These are phyloP conservation scores for Onchidella celtica DNA, from an alignment of 2,888 invertebrate species.

Conservation along the genomic window DNA sequence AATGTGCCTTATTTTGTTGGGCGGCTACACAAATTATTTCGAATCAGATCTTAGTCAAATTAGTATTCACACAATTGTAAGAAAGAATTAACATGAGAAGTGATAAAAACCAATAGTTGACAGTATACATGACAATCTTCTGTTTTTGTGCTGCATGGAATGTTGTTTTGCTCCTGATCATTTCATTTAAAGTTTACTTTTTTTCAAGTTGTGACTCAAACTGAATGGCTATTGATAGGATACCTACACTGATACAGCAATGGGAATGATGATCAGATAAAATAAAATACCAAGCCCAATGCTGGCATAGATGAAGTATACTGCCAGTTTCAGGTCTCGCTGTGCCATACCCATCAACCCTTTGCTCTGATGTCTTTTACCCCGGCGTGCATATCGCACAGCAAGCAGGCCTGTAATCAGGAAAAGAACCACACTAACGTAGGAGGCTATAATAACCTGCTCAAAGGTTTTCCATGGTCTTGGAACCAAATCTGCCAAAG, in stretches of 20 bases:
- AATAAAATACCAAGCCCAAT: slow-evolving; percentile 61
- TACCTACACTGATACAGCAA: slow-evolving; percentile 47
- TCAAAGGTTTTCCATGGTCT: slow-evolving; percentile 70
- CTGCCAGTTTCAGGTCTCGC: slow-evolving; percentile 67
- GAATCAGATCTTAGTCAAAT: no score
- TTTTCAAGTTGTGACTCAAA: no score
- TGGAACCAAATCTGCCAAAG: slow-evolving; percentile 71
- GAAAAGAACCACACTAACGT: slow-evolving; percentile 67
- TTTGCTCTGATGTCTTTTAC: slow-evolving; percentile 70
- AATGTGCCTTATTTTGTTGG: no score
- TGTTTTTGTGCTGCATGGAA: no score
- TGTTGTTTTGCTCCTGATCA: no score
- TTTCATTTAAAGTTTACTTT: no score
- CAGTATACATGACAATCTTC: no score
- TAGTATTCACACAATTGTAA: no score
- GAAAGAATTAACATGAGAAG: no score
- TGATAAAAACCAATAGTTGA: no score
- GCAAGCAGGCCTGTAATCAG: slow-evolving; percentile 68
- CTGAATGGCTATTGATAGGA: no score
- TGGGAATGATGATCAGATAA: slow-evolving; percentile 58
- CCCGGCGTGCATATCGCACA: slow-evolving; percentile 65
- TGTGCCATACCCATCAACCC: slow-evolving; percentile 74
- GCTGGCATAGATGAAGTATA: slow-evolving; percentile 68
- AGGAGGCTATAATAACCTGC: slow-evolving; percentile 68
- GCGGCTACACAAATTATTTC: no score